Conservation (phyloP, 2,888 invertebrate species). For the Eristalis intricaria region DNA sequence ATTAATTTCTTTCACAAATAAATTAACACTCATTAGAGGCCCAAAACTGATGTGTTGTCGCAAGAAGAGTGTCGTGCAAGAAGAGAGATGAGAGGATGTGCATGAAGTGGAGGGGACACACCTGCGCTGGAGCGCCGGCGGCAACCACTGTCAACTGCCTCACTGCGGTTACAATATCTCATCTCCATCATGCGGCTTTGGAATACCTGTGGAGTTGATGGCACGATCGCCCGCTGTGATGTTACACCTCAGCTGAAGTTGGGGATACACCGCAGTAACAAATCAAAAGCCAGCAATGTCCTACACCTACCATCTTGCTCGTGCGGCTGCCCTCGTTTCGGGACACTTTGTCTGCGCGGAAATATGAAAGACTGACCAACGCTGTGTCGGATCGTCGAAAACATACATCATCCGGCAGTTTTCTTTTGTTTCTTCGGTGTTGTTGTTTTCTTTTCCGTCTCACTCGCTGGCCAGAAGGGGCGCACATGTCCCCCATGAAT, state of each 20-base stretch:
- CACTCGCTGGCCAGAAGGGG: slow-evolving; percentile 30
- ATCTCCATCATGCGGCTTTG: slow-evolving; percentile 8
- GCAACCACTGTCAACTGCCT: slow-evolving; percentile 37
- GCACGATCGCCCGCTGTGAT: slow-evolving; percentile 68
- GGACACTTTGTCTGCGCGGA: slow-evolving; percentile 51
- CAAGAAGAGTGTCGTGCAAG: background rate
- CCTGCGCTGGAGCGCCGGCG: slow-evolving; percentile 31
- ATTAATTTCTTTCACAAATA: slow-evolving; percentile 63
- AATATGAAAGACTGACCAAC: slow-evolving; percentile 69
- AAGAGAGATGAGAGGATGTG: background rate
- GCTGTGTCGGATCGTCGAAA: slow-evolving; percentile 60
- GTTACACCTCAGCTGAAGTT: slow-evolving; percentile 60
- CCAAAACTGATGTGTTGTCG: slow-evolving; percentile 38
- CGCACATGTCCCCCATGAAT: slow-evolving; percentile 63
- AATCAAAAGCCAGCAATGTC: slow-evolving; percentile 45
- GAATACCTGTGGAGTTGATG: slow-evolving; percentile 65
- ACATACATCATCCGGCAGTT: slow-evolving; percentile 61
- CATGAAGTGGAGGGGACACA: slow-evolving; percentile 39
- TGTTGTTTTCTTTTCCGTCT: slow-evolving; percentile 18
- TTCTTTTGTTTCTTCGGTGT: slow-evolving; percentile 13
- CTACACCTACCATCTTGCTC: slow-evolving; percentile 39
- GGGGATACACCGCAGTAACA: slow-evolving; percentile 30
- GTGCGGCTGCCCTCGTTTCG: slow-evolving; percentile 7
- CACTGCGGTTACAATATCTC: slow-evolving; percentile 17
- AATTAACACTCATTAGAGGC: slow-evolving; percentile 66